Evolutionary conservation across 2,888 invertebrate genomes (phyloP).

Genomic region (Amiota minor): DNA sequence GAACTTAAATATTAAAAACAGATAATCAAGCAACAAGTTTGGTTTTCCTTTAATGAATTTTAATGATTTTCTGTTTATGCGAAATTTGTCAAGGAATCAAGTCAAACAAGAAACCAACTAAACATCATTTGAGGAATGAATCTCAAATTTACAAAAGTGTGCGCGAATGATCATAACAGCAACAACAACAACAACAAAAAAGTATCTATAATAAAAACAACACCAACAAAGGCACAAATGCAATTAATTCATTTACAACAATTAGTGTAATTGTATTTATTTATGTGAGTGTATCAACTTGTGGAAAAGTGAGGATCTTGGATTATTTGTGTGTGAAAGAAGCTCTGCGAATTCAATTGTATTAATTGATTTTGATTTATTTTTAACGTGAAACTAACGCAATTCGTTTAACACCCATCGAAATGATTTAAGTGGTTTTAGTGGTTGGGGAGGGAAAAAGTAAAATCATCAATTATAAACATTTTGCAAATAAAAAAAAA

Average conservation of each 20-base stretch:
- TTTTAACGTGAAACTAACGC: conserved; percentile 53
- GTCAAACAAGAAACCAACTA: neutral
- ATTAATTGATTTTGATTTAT: conserved; percentile 66
- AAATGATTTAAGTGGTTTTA: conserved; percentile 56
- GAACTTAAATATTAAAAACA: conserved; percentile 3
- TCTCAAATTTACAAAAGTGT: conserved; percentile 35
- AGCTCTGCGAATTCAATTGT: conserved; percentile 31
- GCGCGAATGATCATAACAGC: conserved; percentile 24
- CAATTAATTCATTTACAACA: conserved; percentile 42
- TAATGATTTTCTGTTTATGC: neutral
- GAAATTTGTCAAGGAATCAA: neutral
- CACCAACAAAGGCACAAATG: conserved; percentile 36
- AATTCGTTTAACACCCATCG: conserved; percentile 52
- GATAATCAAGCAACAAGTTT: conserved; percentile 30
- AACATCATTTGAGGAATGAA: neutral
- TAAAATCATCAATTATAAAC: conserved; percentile 15
- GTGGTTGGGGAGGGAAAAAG: neutral
- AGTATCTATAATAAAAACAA: neutral
- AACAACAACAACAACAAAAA: too few species aligned
- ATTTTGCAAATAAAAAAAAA: conserved; percentile 3
- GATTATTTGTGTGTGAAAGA: conserved; percentile 20
- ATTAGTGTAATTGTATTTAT: conserved; percentile 52
- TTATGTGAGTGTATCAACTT: too few species aligned
- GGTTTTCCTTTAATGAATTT: conserved; percentile 24
- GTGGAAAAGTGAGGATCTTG: neutral